Conservation (phyloP, 35 echinoderm and acorn worm species). For the Holothuria glaberrima region DNA sequence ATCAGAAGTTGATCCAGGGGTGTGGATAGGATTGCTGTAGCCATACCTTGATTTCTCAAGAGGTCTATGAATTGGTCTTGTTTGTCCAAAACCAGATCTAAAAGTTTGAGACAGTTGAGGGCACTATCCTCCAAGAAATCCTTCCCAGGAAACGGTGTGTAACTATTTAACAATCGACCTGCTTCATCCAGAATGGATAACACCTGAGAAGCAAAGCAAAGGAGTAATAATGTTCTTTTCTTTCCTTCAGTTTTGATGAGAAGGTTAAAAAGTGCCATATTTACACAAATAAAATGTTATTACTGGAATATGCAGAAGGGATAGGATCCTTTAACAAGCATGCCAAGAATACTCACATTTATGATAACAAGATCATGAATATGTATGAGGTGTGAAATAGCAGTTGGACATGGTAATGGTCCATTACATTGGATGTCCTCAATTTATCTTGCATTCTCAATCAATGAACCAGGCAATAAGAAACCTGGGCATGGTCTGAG, state of each 20-base stretch:
- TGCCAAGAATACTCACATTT: too few species aligned
- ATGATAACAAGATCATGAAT: not conserved
- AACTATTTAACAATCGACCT: conserved; percentile 58
- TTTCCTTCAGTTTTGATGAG: too few species aligned
- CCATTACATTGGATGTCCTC: conserved; percentile 46
- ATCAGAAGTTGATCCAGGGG: conserved; percentile 88
- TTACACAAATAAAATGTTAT: too few species aligned
- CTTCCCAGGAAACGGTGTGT: conserved; percentile 77
- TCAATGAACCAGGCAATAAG: conserved; percentile 6
- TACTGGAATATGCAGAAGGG: too few species aligned
- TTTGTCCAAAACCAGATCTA: conserved; percentile 85
- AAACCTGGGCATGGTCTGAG: conserved; percentile 35
- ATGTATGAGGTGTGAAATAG: conserved; percentile 58
- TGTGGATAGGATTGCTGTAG: conserved; percentile 78
- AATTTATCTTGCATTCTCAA: conserved; percentile 37
- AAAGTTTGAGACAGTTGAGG: conserved; percentile 80
- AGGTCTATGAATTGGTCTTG: conserved; percentile 86
- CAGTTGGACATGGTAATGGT: not conserved
- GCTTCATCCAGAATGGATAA: conserved; percentile 82
- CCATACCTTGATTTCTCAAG: conserved; percentile 71
- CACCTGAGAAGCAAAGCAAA: conserved; percentile 59
- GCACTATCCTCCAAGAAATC: conserved; percentile 70
- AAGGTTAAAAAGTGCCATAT: too few species aligned
- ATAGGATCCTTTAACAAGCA: too few species aligned
- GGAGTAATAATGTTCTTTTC: too few species aligned